Base-by-base conservation (phyloP, 2,797 vertebrate genomes). In the Eremophila alpestris region DNA sequence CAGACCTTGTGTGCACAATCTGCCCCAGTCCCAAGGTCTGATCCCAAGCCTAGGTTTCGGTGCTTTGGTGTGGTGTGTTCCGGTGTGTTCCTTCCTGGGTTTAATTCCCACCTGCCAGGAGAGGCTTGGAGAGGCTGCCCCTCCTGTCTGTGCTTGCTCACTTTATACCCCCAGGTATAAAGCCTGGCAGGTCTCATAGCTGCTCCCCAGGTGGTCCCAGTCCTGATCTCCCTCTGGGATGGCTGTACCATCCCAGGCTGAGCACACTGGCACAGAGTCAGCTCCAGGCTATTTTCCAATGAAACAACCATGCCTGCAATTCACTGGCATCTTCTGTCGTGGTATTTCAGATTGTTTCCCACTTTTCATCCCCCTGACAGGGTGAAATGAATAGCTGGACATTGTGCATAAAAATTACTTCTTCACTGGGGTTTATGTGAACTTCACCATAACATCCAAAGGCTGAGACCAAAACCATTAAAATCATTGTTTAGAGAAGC, bases 11-110 rank as follows among this genome's bases (percentile, higher is more conserved):
- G 26, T 10, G 13, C 45, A 58, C 23, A 55, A 55, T 4, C 1
- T 9, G 10, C 2, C 18, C 21, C 26, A 26, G 5, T 9, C 18
- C 18, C 36, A 45, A 41, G 17, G 17, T 38, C 60, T 60, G 18
- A 40, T 36, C 41, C 63, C 13, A 63, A 30, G 7, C 4, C 12
- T 36, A 18, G 7, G n/a, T 11, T 48, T 36, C 3, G 10, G 4
- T 49, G 11, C 22, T 62, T 62, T 16, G 24, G 19, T 30, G n/a
- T 5, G 18, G 13, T 9, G 13, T 34, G 45, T 27, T 49, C 19
- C 0, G 0, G 1, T 26, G 26, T 8, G 9, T 60, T 64, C 58
- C 45, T 52, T 60, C 18, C 56, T 6, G 4, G 13, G 7, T 55
- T 58, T 62, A 65, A 65, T 38, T 77, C 43, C 51, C 29, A n/a